These are phyloP conservation scores for Aurelia aurita DNA, from an alignment of 30 jellyfish, hydroid and myxozoan genomes.

Conservation along the genomic window DNA sequence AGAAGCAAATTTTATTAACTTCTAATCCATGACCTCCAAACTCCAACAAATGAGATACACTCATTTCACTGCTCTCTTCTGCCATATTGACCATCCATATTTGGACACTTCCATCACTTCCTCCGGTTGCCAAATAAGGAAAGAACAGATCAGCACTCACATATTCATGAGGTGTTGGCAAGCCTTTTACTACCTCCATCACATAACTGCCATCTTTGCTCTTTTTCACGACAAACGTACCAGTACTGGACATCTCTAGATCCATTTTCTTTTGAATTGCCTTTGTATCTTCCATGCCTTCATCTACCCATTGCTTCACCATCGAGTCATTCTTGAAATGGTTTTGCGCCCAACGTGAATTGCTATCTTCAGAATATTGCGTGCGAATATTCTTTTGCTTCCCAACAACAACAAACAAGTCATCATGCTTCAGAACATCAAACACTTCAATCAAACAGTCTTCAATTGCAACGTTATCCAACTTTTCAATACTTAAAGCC, in stretches of 20 bases:
- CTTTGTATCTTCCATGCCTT: conserved; percentile 35
- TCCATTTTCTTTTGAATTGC: conserved; percentile 54
- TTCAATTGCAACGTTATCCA: neutral
- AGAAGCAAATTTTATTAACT: conserved; percentile 16
- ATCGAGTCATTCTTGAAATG: conserved; percentile 20
- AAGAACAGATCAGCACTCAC: conserved; percentile 21
- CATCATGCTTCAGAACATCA: conserved; percentile 6
- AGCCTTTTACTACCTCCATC: conserved; percentile 7
- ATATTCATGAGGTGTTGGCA: conserved; percentile 57
- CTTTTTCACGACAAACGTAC: conserved; percentile 8
- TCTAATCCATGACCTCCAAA: conserved; percentile 24
- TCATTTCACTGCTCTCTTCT: neutral
- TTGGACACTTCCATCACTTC: conserved; percentile 52
- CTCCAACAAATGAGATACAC: conserved; percentile 1
- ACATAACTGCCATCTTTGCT: neutral
- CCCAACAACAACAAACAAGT: conserved; percentile 10
- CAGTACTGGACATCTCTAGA: conserved; percentile 38
- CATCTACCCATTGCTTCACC: conserved; percentile 36
- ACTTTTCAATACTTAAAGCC: neutral
- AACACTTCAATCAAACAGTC: conserved; percentile 30
- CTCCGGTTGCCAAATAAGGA: conserved; percentile 60
- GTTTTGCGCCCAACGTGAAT: conserved; percentile 41
- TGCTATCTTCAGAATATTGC: conserved; percentile 46
- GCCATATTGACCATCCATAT: neutral
- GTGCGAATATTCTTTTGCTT: conserved; percentile 43